Evolutionary conservation across 2,888 invertebrate genomes (phyloP).

Genomic region (Habrosyne pyritoides): DNA sequence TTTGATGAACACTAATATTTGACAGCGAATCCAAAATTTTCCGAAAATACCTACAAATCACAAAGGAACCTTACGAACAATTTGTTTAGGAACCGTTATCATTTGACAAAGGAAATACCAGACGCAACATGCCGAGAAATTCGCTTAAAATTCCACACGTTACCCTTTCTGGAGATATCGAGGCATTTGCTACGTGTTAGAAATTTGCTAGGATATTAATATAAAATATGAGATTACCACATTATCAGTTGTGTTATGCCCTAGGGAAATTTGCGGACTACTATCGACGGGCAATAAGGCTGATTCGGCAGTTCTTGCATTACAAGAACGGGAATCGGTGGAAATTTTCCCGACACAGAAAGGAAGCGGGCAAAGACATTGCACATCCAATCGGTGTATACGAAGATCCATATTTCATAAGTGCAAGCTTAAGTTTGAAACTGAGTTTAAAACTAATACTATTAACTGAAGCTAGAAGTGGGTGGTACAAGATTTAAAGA

Average conservation of each 20-base stretch:
- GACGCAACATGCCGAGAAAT: background rate
- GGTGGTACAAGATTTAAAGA: too few species aligned
- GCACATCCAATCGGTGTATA: too few species aligned
- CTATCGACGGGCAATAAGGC: background rate
- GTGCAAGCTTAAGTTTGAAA: too few species aligned
- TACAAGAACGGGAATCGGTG: background rate
- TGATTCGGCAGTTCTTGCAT: background rate
- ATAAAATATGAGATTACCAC: background rate
- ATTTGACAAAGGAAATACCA: background rate
- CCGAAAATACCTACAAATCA: background rate
- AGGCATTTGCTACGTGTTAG: background rate
- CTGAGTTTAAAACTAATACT: too few species aligned
- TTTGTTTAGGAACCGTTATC: background rate
- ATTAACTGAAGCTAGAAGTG: too few species aligned
- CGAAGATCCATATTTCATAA: too few species aligned
- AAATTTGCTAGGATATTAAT: background rate
- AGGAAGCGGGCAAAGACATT: too few species aligned
- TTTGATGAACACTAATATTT: too few species aligned
- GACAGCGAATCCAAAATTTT: too few species aligned
- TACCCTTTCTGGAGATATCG: background rate
- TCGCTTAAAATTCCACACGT: constrained; percentile 1
- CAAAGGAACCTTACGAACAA: background rate
- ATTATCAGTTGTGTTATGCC: background rate
- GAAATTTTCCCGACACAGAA: background rate
- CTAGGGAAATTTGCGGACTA: background rate